These are phyloP conservation scores for Epizoanthus rinbou DNA, from an alignment of 92 coral and sea anemone species.

Conservation along the genomic window DNA sequence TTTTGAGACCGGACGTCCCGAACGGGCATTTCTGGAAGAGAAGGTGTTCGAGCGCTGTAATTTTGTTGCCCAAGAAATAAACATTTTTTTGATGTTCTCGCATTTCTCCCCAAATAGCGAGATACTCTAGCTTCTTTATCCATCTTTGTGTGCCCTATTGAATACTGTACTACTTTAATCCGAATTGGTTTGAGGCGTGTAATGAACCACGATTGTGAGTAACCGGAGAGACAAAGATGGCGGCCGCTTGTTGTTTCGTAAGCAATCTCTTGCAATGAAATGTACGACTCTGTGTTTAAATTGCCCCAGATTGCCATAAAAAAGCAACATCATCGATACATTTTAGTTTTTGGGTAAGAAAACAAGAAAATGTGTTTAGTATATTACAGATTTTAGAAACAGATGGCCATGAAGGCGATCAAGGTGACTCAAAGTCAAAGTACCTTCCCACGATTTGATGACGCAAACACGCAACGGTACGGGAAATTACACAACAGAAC, in stretches of 20 bases:
- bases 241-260: neutral
- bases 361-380: neutral
- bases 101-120: neutral
- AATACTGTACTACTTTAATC: slow-evolving; percentile 1
- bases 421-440: too few species aligned
- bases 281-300: neutral
- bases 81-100: neutral
- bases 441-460: neutral
- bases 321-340: neutral
- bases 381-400: slow-evolving; percentile 27
- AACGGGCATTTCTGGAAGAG: neutral
- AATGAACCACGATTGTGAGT: neutral
- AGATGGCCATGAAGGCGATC: neutral
- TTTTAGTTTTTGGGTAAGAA: neutral
- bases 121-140: neutral
- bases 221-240: slow-evolving; percentile 6
- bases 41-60: slow-evolving; percentile 5
- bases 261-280: neutral
- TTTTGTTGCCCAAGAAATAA: neutral
- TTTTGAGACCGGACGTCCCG: neutral
- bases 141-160: neutral
- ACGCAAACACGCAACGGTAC: slow-evolving; percentile 2
- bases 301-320: neutral
- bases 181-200: slow-evolving; percentile 34
- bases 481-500: neutral